A percentile compares a stretch with the other conserved stretches of the same genome.
These are phyloP conservation scores for Tanytarsus gracilentus DNA, from an alignment of 2,888 invertebrate genomes.

Conservation along the genomic window DNA sequence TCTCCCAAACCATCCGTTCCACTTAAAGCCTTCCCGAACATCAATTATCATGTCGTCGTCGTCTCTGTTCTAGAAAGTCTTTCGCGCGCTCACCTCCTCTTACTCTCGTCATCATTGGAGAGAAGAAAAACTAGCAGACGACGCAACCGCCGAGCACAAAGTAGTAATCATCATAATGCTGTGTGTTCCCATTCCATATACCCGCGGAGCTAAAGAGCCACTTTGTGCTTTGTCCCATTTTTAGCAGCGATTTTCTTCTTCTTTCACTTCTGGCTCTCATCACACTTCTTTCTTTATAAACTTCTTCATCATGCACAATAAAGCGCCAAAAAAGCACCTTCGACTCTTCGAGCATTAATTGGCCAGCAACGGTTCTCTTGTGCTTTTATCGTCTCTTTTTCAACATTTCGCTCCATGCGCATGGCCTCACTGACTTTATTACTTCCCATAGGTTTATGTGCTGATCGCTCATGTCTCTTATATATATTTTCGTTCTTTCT, in stretches of 20 bases:
- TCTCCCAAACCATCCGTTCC: constrained; percentile 22
- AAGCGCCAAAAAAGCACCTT: too few species aligned
- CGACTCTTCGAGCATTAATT: too few species aligned
- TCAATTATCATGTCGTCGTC: constrained; percentile 23
- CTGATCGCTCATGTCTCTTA: too few species aligned
- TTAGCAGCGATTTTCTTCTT: constrained; percentile 7
- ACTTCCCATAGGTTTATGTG: too few species aligned
- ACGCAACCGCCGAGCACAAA: background rate
- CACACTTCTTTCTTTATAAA: background rate
- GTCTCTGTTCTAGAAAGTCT: constrained; percentile 20
- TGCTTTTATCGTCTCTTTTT: background rate
- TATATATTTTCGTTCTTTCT: too few species aligned
- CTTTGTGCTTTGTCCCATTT: constrained; percentile 24
- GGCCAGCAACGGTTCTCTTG: constrained; percentile 23
- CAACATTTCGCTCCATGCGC: background rate
- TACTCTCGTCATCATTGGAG: too few species aligned
- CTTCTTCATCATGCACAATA: too few species aligned
- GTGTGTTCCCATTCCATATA: constrained; percentile 25
- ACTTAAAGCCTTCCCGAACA: constrained; percentile 15
- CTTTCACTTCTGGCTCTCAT: background rate
- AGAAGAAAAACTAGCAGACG: constrained; percentile 13
- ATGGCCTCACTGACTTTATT: too few species aligned
- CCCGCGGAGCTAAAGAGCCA: too few species aligned
- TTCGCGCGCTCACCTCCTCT: too few species aligned
- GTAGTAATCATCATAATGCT: constrained; percentile 12